Evolutionary conservation across 2,888 invertebrate species (phyloP), one percentile per base, ranked within the genome.

Genomic region (Campoletis raptor): DNA sequence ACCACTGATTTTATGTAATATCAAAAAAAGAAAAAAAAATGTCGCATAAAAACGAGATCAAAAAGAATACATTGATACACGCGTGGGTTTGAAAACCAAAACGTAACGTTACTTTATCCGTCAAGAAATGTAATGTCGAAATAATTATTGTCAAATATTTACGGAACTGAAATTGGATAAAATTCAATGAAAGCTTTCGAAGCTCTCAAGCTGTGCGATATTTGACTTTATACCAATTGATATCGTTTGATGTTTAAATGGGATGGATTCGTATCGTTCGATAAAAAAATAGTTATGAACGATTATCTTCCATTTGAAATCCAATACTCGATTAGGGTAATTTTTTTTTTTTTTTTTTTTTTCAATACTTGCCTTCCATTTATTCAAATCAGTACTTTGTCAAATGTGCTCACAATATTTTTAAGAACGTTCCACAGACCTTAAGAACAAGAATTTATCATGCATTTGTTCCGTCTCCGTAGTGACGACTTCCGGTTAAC

Each of bases 401-500:
- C 2, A 30, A 30, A 3, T 30, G 4, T 0, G 45, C 5, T 45
- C 3, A 15, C 2, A 15, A 45, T 15, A 45, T 45, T 15, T 15
- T 3, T n/a, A 18, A 18, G n/a, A 4, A 18, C 4, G 18, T n/a
- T n/a, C 48, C 18, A 37, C 30, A 48, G 0, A 30, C 15, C 15
- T 69, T 42, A 9, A 6, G 15, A 42, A 21, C 42, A 69, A 21
- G 21, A 42, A 42, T 69, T 42, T 69, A 24, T 69, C 12, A 42
- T 69, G 21, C 42, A 69, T 69, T 42, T 24, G 21, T 69, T 69
- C 67, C 6, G 18, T 7, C 64, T 15, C 64, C 64, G 30, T 42
- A 21, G 21, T 7, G 42, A 21, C 5, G 42, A 42, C 69, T 61
- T 61, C 69, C 69, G 42, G 69, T 69, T 42, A 42, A 24, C 12